Evolutionary conservation across 2,797 vertebrate genomes (phyloP), one percentile per base, ranked within the genome.

Genomic region (Myotis pilosus): DNA sequence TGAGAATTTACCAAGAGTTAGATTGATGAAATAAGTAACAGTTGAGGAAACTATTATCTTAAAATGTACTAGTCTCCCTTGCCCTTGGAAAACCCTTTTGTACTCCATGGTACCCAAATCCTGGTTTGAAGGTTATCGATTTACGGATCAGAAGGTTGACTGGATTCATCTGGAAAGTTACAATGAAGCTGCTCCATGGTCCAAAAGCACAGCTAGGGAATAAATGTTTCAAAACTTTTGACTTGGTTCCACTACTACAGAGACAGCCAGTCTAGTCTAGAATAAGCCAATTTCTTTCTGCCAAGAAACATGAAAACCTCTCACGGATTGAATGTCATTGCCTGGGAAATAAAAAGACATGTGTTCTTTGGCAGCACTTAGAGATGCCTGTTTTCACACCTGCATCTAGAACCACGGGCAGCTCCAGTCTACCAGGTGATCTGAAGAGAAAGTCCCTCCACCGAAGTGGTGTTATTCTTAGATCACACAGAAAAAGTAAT

Each of bases 231-330:
- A 91, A 87, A 94, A 72, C 78, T 92, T 91, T 94, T 96, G 95
- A 97, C 60, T 94, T 66, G 55, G 86, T 96, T 95, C 89, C 91
- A 92, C 57, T 79, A 11, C 71, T 75, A 66, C 55, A 96, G 95
- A 97, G 96, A 95, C 92, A 92, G 86, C 38, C 80, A 96, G 96
- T 94, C 96, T 97, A 62, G 81, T 86, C 75, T 68, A 92, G 89
- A 95, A 95, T n/a, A 75, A 96, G 96, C 95, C 96, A 96, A 78
- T 71, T 64, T 92, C 85, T 89, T 91, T 83, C n/a, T 78, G 88
- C 95, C 94, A 96, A 96, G 86, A 94, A 97, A 92, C 89, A 94
- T 64, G 92, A 96, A 95, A 91, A 96, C 51, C 93, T 74, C 86
- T 95, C 90, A 71, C 53, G 33, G 87, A 78, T 86, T 66, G 88